Conservation (phyloP, 2,797 vertebrate species). For the Paratrypauchen microcephalus region DNA sequence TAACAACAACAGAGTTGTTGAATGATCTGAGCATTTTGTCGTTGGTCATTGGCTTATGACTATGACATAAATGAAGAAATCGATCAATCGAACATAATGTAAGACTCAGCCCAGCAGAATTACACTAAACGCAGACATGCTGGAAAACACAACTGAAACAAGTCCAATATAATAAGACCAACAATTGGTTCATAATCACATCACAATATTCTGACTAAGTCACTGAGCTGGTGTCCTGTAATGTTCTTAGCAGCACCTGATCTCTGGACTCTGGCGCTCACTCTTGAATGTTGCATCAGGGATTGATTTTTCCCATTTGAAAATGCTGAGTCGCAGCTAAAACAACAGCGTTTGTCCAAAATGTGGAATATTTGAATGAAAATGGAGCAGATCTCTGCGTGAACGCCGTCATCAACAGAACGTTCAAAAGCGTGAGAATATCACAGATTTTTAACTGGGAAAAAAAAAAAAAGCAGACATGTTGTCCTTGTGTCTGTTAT, state of each 20-base stretch:
- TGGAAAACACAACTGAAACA: too few species aligned
- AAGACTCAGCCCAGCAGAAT: too few species aligned
- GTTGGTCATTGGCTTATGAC: too few species aligned
- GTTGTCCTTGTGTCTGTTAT: background rate
- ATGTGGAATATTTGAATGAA: conserved; percentile 29
- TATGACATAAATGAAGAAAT: too few species aligned
- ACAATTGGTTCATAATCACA: too few species aligned
- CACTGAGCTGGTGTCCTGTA: conserved; percentile 1
- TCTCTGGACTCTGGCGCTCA: conserved; percentile 48
- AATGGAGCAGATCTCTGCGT: conserved; percentile 25
- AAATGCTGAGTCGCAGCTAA: conserved; percentile 32
- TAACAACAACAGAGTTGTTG: too few species aligned
- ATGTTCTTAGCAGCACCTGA: conserved; percentile 47
- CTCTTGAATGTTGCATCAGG: conserved; percentile 18
- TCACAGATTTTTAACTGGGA: background rate
- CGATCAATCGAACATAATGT: too few species aligned
- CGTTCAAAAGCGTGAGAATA: conserved; percentile 3
- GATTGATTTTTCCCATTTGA: conserved; percentile 13
- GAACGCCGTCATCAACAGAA: conserved; percentile 8
- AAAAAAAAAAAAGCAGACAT: too few species aligned
- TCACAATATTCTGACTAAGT: too few species aligned
- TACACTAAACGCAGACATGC: too few species aligned
- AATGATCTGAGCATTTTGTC: too few species aligned
- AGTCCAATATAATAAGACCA: too few species aligned
- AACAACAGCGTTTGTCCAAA: conserved; percentile 26